Evolutionary conservation across 2,797 vertebrate genomes (phyloP).

Genomic region (Chloroceryle amazona): DNA sequence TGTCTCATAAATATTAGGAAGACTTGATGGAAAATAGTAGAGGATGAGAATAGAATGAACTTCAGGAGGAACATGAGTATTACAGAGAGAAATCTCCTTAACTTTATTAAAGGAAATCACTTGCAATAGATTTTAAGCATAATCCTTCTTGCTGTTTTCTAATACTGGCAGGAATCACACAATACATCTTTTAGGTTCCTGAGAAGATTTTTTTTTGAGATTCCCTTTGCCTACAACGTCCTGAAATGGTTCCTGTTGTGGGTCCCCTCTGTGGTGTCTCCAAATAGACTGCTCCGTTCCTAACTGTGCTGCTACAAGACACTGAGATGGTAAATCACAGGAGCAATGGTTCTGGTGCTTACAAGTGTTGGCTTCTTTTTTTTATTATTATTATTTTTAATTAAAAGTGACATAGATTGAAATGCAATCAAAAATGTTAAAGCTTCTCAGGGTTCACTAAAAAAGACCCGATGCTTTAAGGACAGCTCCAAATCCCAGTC

Average conservation of each 20-base stretch:
- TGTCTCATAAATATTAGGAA: not conserved
- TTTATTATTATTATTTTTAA: not conserved
- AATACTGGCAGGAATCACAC: not conserved
- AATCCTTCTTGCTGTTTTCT: conserved; percentile 33
- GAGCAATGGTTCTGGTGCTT: not conserved
- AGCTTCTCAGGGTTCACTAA: not conserved
- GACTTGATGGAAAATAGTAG: not conserved
- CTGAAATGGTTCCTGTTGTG: not conserved
- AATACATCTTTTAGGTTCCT: not conserved
- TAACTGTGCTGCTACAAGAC: not conserved
- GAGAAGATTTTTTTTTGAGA: not conserved
- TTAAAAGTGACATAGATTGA: not conserved
- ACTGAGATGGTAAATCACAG: fast-evolving
- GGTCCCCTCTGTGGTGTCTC: not conserved
- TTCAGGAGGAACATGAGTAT: conserved; percentile 16
- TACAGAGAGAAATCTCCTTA: conserved; percentile 56
- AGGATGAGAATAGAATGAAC: conserved; percentile 3
- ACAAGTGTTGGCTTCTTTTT: too few relatives aligned
- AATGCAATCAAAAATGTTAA: not conserved
- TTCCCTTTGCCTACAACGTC: not conserved
- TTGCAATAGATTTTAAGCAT: conserved; percentile 39
- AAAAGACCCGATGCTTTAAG: not conserved
- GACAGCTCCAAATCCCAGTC: not conserved
- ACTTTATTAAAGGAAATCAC: conserved; percentile 47
- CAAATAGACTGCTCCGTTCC: not conserved